phyloP scores from a whole-genome alignment of 2,113 vertebrate genomes.

The Glaucidium brasilianum region DNA sequence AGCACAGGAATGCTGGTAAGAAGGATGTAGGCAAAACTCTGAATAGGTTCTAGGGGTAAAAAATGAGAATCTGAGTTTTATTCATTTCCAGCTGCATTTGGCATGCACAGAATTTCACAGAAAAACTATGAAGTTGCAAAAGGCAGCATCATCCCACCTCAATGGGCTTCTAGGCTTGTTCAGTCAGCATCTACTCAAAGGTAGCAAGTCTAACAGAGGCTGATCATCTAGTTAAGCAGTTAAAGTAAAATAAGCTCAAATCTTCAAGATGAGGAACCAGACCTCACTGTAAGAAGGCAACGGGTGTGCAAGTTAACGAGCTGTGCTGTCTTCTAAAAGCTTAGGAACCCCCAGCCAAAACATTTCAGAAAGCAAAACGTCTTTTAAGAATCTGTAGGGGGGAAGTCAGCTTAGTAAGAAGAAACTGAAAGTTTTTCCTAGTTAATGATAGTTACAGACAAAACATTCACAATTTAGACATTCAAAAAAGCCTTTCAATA shows the following conservation, averaged over 20 bases:
- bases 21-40: conserved; percentile 82
- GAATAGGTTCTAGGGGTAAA: conserved; percentile 60
- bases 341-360: not conserved
- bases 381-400: not conserved
- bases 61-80: not conserved
- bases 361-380: not conserved
- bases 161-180: not conserved
- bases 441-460: not conserved
- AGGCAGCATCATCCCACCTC: not conserved
- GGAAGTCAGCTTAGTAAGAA: not conserved
- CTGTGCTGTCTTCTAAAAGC: not conserved
- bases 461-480: not conserved
- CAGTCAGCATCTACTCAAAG: not conserved
- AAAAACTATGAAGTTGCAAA: not conserved
- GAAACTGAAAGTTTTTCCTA: rapidly evolving
- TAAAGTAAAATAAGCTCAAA: not conserved
- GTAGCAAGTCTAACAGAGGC: not conserved
- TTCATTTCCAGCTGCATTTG: not conserved
- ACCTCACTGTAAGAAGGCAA: not conserved
- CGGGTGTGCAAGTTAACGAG: not conserved
- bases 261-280: not conserved
- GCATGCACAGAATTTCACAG: not conserved
- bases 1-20: conserved; percentile 79
- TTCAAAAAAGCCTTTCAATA: not conserved
- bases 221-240: not conserved